Percentiles rank a stretch among this genome's conserved stretches.
Conservation (phyloP, 2,113 vertebrate species). For the Catharus bicknelli region DNA sequence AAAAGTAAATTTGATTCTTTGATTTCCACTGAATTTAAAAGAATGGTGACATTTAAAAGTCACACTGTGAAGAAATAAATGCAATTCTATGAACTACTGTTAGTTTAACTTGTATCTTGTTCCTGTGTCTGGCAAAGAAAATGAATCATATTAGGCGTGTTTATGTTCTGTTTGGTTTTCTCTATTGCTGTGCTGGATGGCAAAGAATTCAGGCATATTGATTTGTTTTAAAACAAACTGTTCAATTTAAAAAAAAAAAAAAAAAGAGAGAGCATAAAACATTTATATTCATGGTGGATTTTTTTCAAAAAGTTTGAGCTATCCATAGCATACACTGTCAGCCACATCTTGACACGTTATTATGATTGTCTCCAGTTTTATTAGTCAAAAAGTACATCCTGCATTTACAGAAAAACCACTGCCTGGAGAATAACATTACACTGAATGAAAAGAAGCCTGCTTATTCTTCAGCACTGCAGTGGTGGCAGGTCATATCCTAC, state of each 20-base stretch:
- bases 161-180: conserved; percentile 6
- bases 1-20: conserved; percentile 22
- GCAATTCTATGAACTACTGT: neutral
- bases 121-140: conserved; percentile 30
- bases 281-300: neutral
- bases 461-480: neutral
- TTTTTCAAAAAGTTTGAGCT: neutral
- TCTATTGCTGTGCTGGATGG: neutral
- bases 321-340: neutral
- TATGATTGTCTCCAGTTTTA: neutral
- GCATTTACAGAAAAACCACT: neutral
- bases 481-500: neutral
- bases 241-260: neutral
- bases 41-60: conserved; percentile 27
- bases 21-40: conserved; percentile 6
- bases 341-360: accelerated
- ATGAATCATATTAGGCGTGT: neutral
- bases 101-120: neutral
- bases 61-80: conserved; percentile 27
- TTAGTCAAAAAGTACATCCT: neutral
- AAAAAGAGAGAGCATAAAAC: neutral
- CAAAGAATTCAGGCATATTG: neutral
- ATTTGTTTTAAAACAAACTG: conserved; percentile 13
- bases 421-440: neutral
- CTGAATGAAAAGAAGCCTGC: neutral